Conservation (phyloP, 2,888 invertebrate species). For the Ethmia dodecea region DNA sequence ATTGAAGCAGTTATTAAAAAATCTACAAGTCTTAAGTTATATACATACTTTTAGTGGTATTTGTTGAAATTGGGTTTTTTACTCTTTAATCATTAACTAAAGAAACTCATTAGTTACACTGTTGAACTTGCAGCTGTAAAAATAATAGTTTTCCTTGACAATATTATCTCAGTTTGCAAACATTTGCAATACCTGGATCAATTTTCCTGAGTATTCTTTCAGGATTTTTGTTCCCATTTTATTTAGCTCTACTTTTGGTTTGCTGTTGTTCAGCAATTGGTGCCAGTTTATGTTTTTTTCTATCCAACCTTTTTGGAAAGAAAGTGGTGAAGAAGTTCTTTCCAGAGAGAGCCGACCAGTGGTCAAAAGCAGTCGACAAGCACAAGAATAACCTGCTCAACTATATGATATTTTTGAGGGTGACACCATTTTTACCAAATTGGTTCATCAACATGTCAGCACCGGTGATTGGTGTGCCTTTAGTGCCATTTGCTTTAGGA, state of each 20-base stretch:
- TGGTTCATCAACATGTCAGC: conserved; percentile 99
- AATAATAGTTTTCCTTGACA: conserved; percentile 51
- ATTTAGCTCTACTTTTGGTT: conserved; percentile 90
- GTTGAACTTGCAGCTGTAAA: no score
- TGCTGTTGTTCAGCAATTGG: conserved; percentile 97
- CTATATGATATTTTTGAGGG: conserved; percentile 97
- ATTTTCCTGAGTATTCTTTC: conserved; percentile 97
- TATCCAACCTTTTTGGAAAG: conserved; percentile 94
- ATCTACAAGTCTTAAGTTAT: no score
- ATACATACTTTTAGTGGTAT: no score
- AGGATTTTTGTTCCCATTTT: conserved; percentile 97
- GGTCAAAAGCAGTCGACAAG: conserved; percentile 90
- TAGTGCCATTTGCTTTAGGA: conserved; percentile 94
- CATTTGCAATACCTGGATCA: conserved; percentile 99
- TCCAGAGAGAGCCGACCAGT: conserved; percentile 90
- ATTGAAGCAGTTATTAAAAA: no score
- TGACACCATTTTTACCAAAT: conserved; percentile 98
- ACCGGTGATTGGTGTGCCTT: conserved; percentile 97
- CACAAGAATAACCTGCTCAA: conserved; percentile 94
- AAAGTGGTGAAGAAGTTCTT: conserved; percentile 91
- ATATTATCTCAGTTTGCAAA: conserved; percentile 87
- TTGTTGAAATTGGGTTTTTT: no score
- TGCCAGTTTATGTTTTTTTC: conserved; percentile 95
- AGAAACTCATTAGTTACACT: no score
- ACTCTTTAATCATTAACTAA: no score